Percentiles rank a stretch among this genome's conserved stretches.
Evolutionary conservation across 92 coral and sea anemone genomes (phyloP).

Genomic region (Zoanthus sansibaricus): DNA sequence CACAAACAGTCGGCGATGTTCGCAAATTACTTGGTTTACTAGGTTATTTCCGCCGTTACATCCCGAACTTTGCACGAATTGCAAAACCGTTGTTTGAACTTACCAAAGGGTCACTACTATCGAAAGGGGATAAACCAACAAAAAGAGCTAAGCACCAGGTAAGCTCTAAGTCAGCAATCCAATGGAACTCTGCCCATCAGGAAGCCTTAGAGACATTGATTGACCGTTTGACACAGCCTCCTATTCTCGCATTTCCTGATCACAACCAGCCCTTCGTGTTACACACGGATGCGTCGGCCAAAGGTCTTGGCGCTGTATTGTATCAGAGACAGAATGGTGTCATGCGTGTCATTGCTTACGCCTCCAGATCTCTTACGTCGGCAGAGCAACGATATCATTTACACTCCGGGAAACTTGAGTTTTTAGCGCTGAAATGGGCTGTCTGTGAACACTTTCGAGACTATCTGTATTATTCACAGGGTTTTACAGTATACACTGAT

Average conservation of each 20-base stretch:
- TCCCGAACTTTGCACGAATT: slow-evolving; percentile 53
- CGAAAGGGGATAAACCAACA: not conserved
- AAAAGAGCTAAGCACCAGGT: not conserved
- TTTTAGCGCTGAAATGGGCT: slow-evolving; percentile 21
- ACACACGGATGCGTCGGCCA: slow-evolving; percentile 53
- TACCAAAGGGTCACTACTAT: slow-evolving; percentile 7
- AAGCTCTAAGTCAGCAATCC: slow-evolving; percentile 14
- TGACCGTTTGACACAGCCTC: slow-evolving; percentile 22
- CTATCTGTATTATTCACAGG: slow-evolving; percentile 27
- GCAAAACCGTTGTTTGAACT: slow-evolving; percentile 44
- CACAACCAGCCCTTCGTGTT: slow-evolving; percentile 23
- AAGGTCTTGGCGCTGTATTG: slow-evolving; percentile 57
- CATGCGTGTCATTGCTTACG: slow-evolving; percentile 41
- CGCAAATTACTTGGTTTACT: slow-evolving; percentile 44
- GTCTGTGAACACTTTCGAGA: slow-evolving; percentile 42
- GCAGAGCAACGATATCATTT: slow-evolving; percentile 29
- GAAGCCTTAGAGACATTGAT: not conserved
- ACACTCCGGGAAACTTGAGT: not conserved
- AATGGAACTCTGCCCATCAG: slow-evolving; percentile 14
- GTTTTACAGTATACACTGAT: not conserved
- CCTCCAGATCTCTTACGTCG: slow-evolving; percentile 35
- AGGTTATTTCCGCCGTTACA: slow-evolving; percentile 69
- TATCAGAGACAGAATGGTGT: slow-evolving; percentile 45
- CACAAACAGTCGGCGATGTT: slow-evolving; percentile 71
- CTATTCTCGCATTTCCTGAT: slow-evolving; percentile 18